Conservation (phyloP, 2,113 vertebrate genomes). For the Tragelaphus scriptus region DNA sequence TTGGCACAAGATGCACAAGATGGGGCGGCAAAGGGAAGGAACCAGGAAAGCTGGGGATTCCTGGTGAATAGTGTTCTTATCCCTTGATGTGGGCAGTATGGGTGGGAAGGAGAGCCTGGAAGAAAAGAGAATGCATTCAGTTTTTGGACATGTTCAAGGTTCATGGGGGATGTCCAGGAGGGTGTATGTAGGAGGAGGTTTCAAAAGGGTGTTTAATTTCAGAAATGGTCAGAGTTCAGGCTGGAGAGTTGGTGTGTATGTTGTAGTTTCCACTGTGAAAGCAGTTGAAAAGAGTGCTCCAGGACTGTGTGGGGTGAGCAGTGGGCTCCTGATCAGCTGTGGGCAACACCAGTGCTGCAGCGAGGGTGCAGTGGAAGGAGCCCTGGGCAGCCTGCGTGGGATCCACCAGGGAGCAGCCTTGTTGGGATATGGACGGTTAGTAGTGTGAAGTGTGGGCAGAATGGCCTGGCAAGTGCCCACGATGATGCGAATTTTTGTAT, state of each 20-base stretch:
- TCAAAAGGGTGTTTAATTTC: neutral
- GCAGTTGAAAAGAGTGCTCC: neutral
- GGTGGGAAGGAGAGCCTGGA: neutral
- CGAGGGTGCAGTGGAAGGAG: neutral
- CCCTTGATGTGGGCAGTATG: neutral
- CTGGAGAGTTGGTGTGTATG: neutral
- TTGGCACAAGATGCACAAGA: neutral
- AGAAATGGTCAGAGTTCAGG: too few species aligned
- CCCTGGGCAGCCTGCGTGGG: neutral
- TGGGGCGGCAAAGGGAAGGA: neutral
- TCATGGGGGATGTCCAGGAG: neutral
- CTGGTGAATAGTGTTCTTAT: neutral
- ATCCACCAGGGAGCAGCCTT: neutral
- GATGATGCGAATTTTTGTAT: neutral
- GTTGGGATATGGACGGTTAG: fast-evolving
- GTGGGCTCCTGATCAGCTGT: neutral
- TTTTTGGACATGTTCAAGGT: neutral
- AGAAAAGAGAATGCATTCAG: neutral
- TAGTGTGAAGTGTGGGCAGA: neutral
- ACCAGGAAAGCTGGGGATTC: neutral
- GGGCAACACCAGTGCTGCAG: too few species aligned
- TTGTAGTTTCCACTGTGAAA: neutral
- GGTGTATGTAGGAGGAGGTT: neutral
- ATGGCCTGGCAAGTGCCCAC: neutral
- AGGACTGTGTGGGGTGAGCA: neutral